Conservation (phyloP, 2,888 invertebrate genomes). For the Harpagoxenus sublaevis region DNA sequence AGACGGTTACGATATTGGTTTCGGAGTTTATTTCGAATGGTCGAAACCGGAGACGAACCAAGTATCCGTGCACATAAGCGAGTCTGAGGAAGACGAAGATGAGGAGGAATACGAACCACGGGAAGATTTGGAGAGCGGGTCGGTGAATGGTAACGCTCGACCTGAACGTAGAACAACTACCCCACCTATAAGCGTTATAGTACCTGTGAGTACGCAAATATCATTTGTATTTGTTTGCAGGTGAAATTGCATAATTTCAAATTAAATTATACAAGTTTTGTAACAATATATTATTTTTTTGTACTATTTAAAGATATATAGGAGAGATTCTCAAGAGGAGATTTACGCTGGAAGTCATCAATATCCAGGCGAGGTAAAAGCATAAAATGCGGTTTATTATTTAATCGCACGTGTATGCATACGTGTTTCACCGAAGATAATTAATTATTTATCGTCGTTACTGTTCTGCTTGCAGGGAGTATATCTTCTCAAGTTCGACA, state of each 20-base stretch:
- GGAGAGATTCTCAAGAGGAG: constrained; percentile 98
- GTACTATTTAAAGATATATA: constrained; percentile 91
- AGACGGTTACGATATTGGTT: constrained; percentile 98
- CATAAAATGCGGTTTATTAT: background rate
- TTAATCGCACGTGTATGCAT: background rate
- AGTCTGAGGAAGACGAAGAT: constrained; percentile 96
- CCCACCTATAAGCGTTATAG: constrained; percentile 82
- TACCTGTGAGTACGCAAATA: constrained; percentile 80
- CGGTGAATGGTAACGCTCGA: constrained; percentile 75
- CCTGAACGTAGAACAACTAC: constrained; percentile 80
- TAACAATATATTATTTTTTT: background rate
- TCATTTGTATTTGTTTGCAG: background rate
- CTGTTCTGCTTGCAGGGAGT: constrained; percentile 91
- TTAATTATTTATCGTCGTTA: constrained; percentile 6
- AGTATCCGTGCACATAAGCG: constrained; percentile 98
- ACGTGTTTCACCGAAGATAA: background rate
- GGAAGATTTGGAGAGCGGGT: constrained; percentile 87
- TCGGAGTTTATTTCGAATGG: constrained; percentile 99
- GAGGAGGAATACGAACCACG: constrained; percentile 90
- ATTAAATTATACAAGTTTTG: background rate
- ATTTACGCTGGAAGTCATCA: constrained; percentile 99
- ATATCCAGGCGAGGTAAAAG: constrained; percentile 92
- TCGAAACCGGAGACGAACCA: constrained; percentile 93
- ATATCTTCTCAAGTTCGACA: constrained; percentile 99
- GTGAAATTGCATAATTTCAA: background rate